Evolutionary conservation across 1,140 invertebrate genomes (phyloP), one percentile per base, ranked within the genome.

Genomic region (Drosophila parvula): DNA sequence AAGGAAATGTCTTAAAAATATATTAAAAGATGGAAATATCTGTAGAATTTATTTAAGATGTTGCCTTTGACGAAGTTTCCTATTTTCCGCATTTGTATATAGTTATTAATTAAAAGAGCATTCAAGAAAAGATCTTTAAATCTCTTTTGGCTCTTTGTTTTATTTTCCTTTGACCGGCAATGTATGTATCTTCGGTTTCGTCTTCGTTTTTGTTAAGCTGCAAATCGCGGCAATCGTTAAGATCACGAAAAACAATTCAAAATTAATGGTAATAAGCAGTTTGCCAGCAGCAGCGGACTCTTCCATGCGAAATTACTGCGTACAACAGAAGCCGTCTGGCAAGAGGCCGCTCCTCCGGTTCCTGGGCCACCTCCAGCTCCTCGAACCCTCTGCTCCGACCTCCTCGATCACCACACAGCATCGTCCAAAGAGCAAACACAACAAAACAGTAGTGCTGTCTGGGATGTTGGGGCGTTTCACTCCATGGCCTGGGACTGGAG

Each of bases 211-310:
- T 89, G 78, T 84, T 84, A 89, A 90, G 85, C 84, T 89, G 84
- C 85, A 89, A 89, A 89, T 89, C 84, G 84, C 84, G 85, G 85
- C 81, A 89, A 91, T 91, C 90, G 90, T 91, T 91, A 91, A 90
- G 88, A 91, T 91, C 90, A 91, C 88, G 90, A 91, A 91, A 90
- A 91, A 90, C 90, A 91, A 86, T 90, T 91, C 88, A 91, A 91
- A 91, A 91, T 91, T 91, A 90, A 91, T 91, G 90, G 85, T 91
- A 91, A 91, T 91, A 91, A 91, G 84, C 90, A 91, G 90, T 91
- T 91, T 64, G 77, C 69, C 71, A 45, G 12, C 63, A 22, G 16
- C 55, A 28, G 36, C 53, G 68, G 60, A 64, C 48, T 74, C 62
- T 69, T 68, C 59, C 79, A 83, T n/a, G 67, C 79, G 63, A 91